phyloP scores from a whole-genome alignment of 92 coral and sea anemone genomes.

The Paramuricea clavata region DNA sequence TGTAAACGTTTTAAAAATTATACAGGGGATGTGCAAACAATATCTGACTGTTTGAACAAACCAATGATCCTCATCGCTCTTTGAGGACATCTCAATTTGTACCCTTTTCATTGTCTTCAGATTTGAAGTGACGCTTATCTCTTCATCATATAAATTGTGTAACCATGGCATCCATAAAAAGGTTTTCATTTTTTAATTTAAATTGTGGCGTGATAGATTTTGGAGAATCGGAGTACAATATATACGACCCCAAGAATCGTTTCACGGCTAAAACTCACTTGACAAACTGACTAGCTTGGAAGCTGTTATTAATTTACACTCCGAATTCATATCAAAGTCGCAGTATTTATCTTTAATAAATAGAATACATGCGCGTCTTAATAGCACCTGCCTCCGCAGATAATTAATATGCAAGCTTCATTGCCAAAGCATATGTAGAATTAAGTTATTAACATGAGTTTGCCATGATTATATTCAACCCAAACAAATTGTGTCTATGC shows the following conservation, averaged over 20 bases:
- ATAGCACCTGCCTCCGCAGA: neutral
- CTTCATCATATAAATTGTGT: no score
- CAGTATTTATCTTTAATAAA: conserved; percentile 7
- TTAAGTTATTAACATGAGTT: neutral
- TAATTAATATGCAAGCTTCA: neutral
- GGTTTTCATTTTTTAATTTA: neutral
- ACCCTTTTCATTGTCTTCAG: no score
- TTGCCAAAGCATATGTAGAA: neutral
- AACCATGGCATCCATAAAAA: neutral
- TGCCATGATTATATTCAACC: neutral
- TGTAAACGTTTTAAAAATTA: no score
- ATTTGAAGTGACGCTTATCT: neutral
- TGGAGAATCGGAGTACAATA: no score
- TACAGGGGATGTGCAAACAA: no score
- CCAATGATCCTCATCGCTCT: no score
- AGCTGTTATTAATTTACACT: neutral
- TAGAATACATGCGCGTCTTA: neutral
- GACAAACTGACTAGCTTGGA: neutral
- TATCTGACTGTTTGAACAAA: no score
- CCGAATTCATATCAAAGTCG: neutral
- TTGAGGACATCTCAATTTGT: no score
- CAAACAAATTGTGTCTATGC: neutral
- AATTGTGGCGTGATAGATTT: no score
- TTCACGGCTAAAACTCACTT: neutral
- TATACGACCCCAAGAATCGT: neutral